Evolutionary conservation across 2,888 invertebrate species (phyloP).

Genomic region (Pandemis heparana): DNA sequence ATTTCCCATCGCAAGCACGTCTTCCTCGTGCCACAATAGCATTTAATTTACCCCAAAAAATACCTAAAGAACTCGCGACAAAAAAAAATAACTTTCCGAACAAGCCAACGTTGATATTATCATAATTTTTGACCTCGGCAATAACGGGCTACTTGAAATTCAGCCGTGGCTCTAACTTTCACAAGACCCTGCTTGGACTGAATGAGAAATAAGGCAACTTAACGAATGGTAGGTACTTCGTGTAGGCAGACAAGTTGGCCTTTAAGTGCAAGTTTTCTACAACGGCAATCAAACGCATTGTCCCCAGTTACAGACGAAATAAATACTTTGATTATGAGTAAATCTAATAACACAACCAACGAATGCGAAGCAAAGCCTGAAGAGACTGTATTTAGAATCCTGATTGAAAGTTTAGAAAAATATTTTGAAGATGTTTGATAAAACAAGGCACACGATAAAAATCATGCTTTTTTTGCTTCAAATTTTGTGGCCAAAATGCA

Average conservation of each 20-base stretch:
- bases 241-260: slow-evolving; percentile 15
- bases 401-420: too few species aligned
- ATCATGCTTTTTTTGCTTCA: too few species aligned
- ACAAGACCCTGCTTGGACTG: slow-evolving; percentile 46
- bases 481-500: too few species aligned
- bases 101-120: slow-evolving; percentile 45
- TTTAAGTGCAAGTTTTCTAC: slow-evolving; percentile 17
- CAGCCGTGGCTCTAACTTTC: slow-evolving; percentile 51
- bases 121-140: slow-evolving; percentile 52
- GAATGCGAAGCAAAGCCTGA: too few species aligned
- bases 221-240: slow-evolving; percentile 43
- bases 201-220: slow-evolving; percentile 51
- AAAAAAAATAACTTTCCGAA: slow-evolving; percentile 40
- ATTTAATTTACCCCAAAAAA: slow-evolving; percentile 41
- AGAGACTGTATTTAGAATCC: too few species aligned
- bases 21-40: slow-evolving; percentile 31
- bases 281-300: background rate
- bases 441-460: too few species aligned
- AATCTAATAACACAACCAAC: too few species aligned
- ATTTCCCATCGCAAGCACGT: slow-evolving; percentile 34
- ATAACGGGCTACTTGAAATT: slow-evolving; percentile 54
- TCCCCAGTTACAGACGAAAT: too few species aligned
- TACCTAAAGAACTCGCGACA: slow-evolving; percentile 34
- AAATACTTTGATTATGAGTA: too few species aligned
- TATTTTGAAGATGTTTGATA: too few species aligned